Evolutionary conservation across 1,140 invertebrate genomes (phyloP).

Genomic region (Eumaeus atala): DNA sequence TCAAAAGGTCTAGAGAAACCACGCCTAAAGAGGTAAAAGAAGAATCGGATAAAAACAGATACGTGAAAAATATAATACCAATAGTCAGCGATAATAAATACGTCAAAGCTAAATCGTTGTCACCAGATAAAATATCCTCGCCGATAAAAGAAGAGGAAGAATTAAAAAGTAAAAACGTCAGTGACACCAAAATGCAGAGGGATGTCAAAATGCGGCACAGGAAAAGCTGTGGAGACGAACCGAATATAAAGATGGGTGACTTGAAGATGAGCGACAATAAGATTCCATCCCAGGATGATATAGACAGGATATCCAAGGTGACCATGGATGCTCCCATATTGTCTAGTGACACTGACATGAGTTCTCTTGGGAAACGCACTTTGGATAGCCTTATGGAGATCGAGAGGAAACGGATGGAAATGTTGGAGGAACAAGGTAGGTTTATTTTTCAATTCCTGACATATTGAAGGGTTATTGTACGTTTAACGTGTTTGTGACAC

Average conservation of each 20-base stretch:
- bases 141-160: constrained; percentile 44
- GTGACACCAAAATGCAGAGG: constrained; percentile 14
- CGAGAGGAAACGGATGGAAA: constrained; percentile 88
- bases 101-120: constrained; percentile 55
- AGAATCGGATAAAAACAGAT: constrained; percentile 44
- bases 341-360: constrained; percentile 76
- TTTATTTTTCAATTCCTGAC: constrained; percentile 7
- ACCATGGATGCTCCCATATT: constrained; percentile 87
- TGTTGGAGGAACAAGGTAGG: constrained; percentile 92
- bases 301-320: constrained; percentile 89
- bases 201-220: constrained; percentile 48
- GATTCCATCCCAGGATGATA: constrained; percentile 86
- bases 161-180: constrained; percentile 29
- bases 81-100: constrained; percentile 60
- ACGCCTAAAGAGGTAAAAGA: constrained; percentile 36
- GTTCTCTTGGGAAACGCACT: constrained; percentile 85
- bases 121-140: constrained; percentile 55
- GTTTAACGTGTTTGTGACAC: no score
- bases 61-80: constrained; percentile 62
- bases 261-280: constrained; percentile 55
- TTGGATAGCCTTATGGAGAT: constrained; percentile 92
- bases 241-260: constrained; percentile 38
- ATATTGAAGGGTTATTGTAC: no score
- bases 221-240: constrained; percentile 70
- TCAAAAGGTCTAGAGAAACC: constrained; percentile 48